Base-by-base conservation (phyloP, 2,888 invertebrate species). In the Drosophila tanythrix region DNA sequence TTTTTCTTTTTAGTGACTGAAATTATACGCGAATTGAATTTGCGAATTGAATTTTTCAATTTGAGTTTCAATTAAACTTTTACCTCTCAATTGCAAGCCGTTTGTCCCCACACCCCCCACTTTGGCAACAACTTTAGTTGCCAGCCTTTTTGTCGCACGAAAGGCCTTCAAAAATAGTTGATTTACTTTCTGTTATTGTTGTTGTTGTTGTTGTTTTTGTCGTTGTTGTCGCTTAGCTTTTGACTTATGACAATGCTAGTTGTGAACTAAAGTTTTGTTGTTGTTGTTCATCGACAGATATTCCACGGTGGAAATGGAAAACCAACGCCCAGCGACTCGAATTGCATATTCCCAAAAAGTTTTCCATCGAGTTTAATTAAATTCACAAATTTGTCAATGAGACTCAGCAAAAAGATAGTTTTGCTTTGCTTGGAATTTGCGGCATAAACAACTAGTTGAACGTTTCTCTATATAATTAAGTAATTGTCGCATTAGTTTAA, bases 31-130 rank as follows among this genome's bases (percentile, higher is more conserved):
- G 78, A 77, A 78, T 73, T 69, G 61, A 78, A 78, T 38, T 36
- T 27, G 55, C 25, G 46, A 46, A 46, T 70, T 70, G 59, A 70
- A 76, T 33, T 33, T 33, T 33, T 33, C 33, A 56, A 81, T 71
- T 68, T 66, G 76, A 76, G 70, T 84, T 90, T 82, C 86, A 90
- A 87, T 87, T 90, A 89, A 89, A 89, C 81, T 86, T 86, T 86
- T 85, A 70, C 78, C 64, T 75, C 76, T 74, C 74, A 72, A 82
- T 88, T 79, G 46, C 46, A 46, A 43, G 43, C 43, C 72, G 70
- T 66, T 69, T 69, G 43, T 67, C 21, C 38, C 31, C 33, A 11
- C 29, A 27, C 43, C 25, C 38, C 0, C 27, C 21, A 43, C 43
- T 43, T 43, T 21, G 15, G 25, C 25, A 46, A 46, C 35, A 29